phyloP scores from a whole-genome alignment of 2,888 invertebrate genomes.

The Polydrusus tereticollis region DNA sequence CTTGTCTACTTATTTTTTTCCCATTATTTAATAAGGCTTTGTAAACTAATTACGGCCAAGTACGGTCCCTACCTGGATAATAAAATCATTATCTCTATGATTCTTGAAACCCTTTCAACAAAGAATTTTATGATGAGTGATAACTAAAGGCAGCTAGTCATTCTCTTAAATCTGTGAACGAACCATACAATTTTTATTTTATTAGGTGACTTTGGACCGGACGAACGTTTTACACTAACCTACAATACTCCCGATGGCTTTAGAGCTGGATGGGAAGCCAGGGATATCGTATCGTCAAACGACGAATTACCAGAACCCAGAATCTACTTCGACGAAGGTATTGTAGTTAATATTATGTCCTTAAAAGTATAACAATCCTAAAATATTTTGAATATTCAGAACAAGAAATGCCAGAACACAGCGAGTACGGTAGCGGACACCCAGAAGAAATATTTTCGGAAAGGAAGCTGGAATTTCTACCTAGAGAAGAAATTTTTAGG shows the following conservation, averaged over 20 bases:
- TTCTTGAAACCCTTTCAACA: too few species aligned
- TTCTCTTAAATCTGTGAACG: too few species aligned
- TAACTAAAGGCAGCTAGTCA: too few species aligned
- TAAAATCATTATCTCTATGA: too few species aligned
- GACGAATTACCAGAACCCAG: constrained; percentile 69
- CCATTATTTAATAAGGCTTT: too few species aligned
- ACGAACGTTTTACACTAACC: constrained; percentile 63
- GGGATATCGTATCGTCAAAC: constrained; percentile 53
- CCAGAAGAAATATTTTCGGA: constrained; percentile 51
- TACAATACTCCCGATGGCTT: constrained; percentile 69
- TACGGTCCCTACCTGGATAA: too few species aligned
- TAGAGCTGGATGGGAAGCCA: constrained; percentile 66
- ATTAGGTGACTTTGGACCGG: constrained; percentile 29
- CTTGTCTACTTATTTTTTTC: too few species aligned
- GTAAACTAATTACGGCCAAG: too few species aligned
- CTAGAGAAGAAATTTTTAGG: constrained; percentile 57
- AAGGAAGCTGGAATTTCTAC: constrained; percentile 56
- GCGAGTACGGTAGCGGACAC: constrained; percentile 62
- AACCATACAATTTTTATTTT: too few species aligned
- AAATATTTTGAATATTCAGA: constrained; percentile 64
- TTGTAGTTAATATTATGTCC: constrained; percentile 53
- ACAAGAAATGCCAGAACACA: constrained; percentile 52
- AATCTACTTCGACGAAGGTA: constrained; percentile 71
- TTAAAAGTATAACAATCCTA: too few species aligned
- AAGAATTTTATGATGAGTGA: too few species aligned